Percentiles rank a stretch among this genome's conserved stretches.
Evolutionary conservation across 1,140 invertebrate species (phyloP).

Genomic region (Limonius californicus): DNA sequence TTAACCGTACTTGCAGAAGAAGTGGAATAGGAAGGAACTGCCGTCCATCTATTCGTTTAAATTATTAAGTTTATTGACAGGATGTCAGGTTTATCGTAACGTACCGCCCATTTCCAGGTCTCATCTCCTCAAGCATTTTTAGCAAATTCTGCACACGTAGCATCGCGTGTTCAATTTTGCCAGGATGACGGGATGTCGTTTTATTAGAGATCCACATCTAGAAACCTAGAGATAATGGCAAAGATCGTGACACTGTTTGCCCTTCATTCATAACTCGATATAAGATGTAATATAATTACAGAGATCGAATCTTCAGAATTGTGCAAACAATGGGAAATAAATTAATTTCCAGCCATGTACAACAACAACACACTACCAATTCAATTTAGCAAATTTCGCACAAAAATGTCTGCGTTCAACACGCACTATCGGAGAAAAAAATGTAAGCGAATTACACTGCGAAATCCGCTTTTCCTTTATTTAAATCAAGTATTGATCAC

Average conservation of each 20-base stretch:
- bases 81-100: slow-evolving; percentile 11
- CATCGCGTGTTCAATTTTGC: slow-evolving; percentile 34
- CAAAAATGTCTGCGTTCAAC: too few species aligned
- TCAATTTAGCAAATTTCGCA: too few species aligned
- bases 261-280: slow-evolving; percentile 6
- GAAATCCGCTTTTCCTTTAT: too few species aligned
- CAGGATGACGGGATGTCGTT: slow-evolving; percentile 31
- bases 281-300: neutral
- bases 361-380: too few species aligned
- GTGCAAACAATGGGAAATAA: slow-evolving; percentile 6
- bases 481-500: too few species aligned
- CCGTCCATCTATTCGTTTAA: slow-evolving; percentile 6
- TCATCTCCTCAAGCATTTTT: slow-evolving; percentile 13
- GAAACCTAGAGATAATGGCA: slow-evolving; percentile 25
- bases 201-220: slow-evolving; percentile 33
- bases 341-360: neutral
- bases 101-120: slow-evolving; percentile 11
- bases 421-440: too few species aligned
- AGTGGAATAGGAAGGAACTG: neutral
- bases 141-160: slow-evolving; percentile 34
- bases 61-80: slow-evolving; percentile 14
- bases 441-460: too few species aligned
- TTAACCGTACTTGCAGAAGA: neutral
- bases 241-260: slow-evolving; percentile 8
- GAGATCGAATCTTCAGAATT: neutral